Base-by-base conservation (phyloP, 2,888 invertebrate species). In the Opisthograptis luteolata region DNA sequence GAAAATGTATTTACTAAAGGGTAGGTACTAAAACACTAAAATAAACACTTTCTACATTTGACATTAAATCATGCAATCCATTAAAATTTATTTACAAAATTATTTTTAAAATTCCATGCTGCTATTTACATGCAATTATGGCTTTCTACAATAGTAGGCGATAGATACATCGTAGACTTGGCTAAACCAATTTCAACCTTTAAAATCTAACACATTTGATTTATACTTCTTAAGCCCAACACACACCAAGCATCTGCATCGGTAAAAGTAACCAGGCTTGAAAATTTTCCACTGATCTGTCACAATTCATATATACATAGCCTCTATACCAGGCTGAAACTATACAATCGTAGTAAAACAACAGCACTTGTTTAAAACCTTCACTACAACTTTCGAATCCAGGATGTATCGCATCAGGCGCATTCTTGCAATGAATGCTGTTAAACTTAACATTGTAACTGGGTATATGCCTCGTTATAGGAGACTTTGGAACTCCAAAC, bases 211-310 rank as follows among this genome's bases (percentile, higher is more conserved):
- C 6, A 22, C 8, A 9, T 40, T 14, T 9, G 10, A 19, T 34
- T 34, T n/a, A 19, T 13, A 32, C 22, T 2, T 12, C 28, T 36
- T 37, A 84, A 0, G 76, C 62, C 87, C 87, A 87, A 56, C 82
- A 81, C 81, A 87, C 79, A 3, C 87, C 87, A 20, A 80, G 68
- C 1, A 55, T 46, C 40, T 80, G 78, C 81, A 82, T 81, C 10
- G 84, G 79, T 13, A 63, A 9, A 1, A 62, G 51, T 43, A 87
- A 47, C 86, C 87, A 87, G 1, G 73, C 56, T 41, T 86, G 84
- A 27, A 85, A 87, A 54, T 82, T 80, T 2, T 79, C 80, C 1
- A 87, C 78, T 0, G 82, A 85, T 37, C 54, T 63, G 58, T 86
- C 84, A 41, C 58, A 31, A 14, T 68, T 73, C 17, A 77, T 35